A percentile compares a stretch with the other conserved stretches of the same genome.
Conservation (phyloP, 2,113 vertebrate species). For the Regulus satrapa region DNA sequence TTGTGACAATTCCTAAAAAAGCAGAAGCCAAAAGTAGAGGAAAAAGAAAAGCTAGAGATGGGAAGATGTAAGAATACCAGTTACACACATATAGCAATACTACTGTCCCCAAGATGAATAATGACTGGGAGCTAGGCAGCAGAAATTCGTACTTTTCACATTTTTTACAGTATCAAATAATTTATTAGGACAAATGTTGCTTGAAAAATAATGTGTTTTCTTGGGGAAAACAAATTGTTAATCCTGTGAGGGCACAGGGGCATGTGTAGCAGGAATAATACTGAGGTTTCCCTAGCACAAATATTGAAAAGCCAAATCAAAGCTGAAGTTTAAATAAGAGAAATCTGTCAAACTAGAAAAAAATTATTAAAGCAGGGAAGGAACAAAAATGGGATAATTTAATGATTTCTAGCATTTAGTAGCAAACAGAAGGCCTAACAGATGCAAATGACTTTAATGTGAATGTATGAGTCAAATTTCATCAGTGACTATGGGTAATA, state of each 20-base stretch:
- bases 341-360: neutral
- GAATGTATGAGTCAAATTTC: neutral
- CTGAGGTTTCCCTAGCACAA: neutral
- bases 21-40: neutral
- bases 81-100: neutral
- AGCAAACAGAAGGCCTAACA: conserved; percentile 31
- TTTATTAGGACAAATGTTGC: neutral
- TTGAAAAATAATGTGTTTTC: neutral
- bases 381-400: neutral
- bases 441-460: neutral
- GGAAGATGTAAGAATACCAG: neutral
- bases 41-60: neutral
- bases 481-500: neutral
- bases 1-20: neutral
- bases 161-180: neutral
- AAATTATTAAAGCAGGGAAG: neutral
- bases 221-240: neutral
- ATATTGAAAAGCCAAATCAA: neutral
- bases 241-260: neutral
- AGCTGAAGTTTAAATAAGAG: neutral
- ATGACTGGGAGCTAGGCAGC: neutral
- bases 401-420: neutral
- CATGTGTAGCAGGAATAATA: neutral
- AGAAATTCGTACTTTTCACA: neutral
- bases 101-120: neutral